Base-by-base conservation (phyloP, 2,113 vertebrate species). In the Rhabdornis inornatus region DNA sequence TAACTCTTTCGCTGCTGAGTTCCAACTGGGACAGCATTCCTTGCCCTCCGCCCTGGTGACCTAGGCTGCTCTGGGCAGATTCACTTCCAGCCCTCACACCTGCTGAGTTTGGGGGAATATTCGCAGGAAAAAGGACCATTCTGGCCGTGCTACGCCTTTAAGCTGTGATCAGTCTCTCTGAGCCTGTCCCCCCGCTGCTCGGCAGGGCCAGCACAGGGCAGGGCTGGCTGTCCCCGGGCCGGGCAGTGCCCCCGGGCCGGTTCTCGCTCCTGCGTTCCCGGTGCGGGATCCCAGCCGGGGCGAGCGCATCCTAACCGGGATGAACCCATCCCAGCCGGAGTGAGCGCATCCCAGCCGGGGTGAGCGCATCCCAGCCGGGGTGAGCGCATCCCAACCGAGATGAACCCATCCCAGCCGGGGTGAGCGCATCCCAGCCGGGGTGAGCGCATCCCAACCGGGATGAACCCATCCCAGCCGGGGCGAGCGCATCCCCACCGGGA, bases 231-330 rank as follows among this genome's bases (percentile, higher is more conserved):
- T 39, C 11, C 40, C 93, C 30, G 6, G 25, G 19, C 68, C 59
- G 6, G 15, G 13, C 80, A 5, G 6, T 7, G 57, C 22, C 30
- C 68, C 63, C 6, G 15, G 13, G 1, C 52, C 6, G 2, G 1
- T 25, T 30, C 53, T 53, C 10, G 1, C 23, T 50, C 49, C 49
- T 13, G 7, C 49, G 13, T 15, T 50, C 13, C 49, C 4, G 87
- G 5, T 24, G 13, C 7, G 23, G 21, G 71, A 49, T 49, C 23
- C 47, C 13, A 13, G 22, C 22, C 12, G 22, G 47, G 47, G 3
- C 23, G 47, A 47, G 45, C 20, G 20, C 45, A 45, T 45, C 19
- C 44, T 18, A 45, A 13, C 42, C 42, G 44, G 44, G 44, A 20
- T 47, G 45, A 47, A 10, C 10, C 2, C 18, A 47, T 47, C 45